These are phyloP conservation scores for Iguana delicatissima DNA, from an alignment of 2,797 vertebrate species.

Conservation along the genomic window DNA sequence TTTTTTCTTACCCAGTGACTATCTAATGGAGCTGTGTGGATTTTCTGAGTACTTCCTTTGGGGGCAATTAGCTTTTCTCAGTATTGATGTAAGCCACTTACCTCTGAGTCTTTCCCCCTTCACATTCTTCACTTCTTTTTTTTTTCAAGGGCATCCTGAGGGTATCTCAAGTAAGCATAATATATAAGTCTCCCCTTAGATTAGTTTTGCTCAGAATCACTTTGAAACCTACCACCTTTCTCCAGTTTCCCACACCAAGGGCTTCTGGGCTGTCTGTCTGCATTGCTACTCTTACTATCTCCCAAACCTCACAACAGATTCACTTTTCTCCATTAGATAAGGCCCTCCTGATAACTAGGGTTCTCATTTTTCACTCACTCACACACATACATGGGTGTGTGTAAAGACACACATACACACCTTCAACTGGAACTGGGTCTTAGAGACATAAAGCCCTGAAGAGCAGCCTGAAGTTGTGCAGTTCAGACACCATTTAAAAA, in stretches of 20 bases:
- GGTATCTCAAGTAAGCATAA: not conserved
- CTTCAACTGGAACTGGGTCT: not conserved
- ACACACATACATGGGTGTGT: too few relatives aligned
- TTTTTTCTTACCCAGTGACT: conserved; percentile 13
- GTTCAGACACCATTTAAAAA: conserved; percentile 3
- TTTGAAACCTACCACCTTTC: not conserved
- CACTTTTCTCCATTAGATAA: not conserved
- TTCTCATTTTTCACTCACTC: not conserved
- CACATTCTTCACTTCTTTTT: not conserved
- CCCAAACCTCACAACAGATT: not conserved
- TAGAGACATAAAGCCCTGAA: not conserved
- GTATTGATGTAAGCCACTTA: conserved; percentile 13
- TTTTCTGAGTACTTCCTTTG: conserved; percentile 22
- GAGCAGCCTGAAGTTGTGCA: not conserved
- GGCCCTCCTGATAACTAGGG: not conserved
- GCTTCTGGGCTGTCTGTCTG: not conserved
- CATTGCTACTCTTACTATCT: not conserved
- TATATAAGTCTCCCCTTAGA: not conserved
- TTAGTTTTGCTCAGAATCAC: not conserved
- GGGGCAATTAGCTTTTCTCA: conserved; percentile 35
- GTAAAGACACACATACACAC: not conserved
- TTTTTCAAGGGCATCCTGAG: not conserved
- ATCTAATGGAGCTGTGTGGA: conserved; percentile 22
- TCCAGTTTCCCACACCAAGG: not conserved
- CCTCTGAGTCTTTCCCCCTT: not conserved